Percentiles rank a stretch among this genome's conserved stretches.
These are phyloP conservation scores for Xiphias gladius DNA, from an alignment of 2,113 vertebrate genomes.

Conservation along the genomic window DNA sequence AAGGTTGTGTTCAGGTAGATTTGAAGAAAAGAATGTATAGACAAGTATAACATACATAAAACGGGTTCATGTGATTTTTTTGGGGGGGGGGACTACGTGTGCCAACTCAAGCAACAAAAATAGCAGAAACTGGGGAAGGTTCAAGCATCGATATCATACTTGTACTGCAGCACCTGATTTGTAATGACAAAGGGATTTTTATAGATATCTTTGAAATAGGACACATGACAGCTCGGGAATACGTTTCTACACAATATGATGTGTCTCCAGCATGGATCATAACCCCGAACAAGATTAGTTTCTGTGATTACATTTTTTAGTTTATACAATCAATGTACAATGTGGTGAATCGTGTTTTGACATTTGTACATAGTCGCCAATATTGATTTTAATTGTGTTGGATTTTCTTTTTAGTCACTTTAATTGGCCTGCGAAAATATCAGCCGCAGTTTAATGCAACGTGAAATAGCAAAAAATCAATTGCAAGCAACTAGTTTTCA, in stretches of 20 bases:
- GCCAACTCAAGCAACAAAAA: background rate
- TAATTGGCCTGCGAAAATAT: slow-evolving; percentile 67
- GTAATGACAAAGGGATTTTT: background rate
- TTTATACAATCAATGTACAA: slow-evolving; percentile 43
- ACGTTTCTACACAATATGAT: background rate
- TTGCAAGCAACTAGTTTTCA: slow-evolving; percentile 49
- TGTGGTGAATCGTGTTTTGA: slow-evolving; percentile 38
- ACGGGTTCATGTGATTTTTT: slow-evolving; percentile 3
- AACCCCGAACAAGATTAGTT: slow-evolving; percentile 25
- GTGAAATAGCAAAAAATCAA: slow-evolving; percentile 64
- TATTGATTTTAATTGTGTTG: slow-evolving; percentile 62
- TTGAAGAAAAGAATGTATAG: background rate
- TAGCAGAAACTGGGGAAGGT: background rate
- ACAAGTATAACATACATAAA: background rate
- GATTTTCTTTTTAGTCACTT: slow-evolving; percentile 58
- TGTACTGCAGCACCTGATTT: background rate
- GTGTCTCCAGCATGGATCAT: slow-evolving; percentile 20
- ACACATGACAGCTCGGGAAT: slow-evolving; percentile 9
- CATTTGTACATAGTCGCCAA: slow-evolving; percentile 42
- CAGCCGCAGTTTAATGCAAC: slow-evolving; percentile 17
- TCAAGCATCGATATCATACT: background rate
- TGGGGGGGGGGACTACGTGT: background rate
- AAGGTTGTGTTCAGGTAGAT: background rate
- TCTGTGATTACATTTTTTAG: slow-evolving; percentile 40
- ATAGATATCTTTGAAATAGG: slow-evolving; percentile 8